Evolutionary conservation across 2,113 vertebrate genomes (phyloP).

Genomic region (Atherinomorus stipes): DNA sequence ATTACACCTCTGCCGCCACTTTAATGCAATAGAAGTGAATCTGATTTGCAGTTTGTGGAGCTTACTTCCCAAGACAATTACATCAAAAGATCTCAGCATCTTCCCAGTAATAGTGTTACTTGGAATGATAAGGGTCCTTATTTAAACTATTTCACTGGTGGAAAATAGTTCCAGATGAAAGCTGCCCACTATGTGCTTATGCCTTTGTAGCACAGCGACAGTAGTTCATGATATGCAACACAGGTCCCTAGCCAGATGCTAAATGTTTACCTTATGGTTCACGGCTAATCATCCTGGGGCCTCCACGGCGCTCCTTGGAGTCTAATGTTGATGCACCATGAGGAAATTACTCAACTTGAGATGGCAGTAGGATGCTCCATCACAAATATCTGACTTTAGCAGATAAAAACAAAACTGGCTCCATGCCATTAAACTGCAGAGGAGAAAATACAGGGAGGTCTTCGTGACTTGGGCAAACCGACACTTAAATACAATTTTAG

Average conservation of each 20-base stretch:
- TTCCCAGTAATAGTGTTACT: conserved; percentile 3
- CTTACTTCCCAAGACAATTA: background rate
- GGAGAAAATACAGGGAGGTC: background rate
- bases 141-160: background rate
- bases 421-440: background rate
- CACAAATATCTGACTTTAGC: background rate
- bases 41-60: background rate
- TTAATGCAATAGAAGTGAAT: conserved; percentile 4
- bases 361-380: background rate
- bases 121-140: background rate
- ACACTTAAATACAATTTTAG: conserved; percentile 22
- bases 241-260: background rate
- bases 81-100: conserved; percentile 3
- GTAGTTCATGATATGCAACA: background rate
- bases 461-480: conserved; percentile 27
- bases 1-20: background rate
- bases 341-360: background rate
- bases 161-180: conserved; percentile 19
- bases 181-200: background rate
- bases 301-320: background rate
- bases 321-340: conserved; percentile 4
- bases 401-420: conserved; percentile 23
- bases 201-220: background rate
- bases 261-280: background rate
- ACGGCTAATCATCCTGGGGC: background rate